A percentile compares a stretch with the other conserved stretches of the same genome.
Conservation (phyloP, 2,797 vertebrate genomes). For the Thamnophis elegans region DNA sequence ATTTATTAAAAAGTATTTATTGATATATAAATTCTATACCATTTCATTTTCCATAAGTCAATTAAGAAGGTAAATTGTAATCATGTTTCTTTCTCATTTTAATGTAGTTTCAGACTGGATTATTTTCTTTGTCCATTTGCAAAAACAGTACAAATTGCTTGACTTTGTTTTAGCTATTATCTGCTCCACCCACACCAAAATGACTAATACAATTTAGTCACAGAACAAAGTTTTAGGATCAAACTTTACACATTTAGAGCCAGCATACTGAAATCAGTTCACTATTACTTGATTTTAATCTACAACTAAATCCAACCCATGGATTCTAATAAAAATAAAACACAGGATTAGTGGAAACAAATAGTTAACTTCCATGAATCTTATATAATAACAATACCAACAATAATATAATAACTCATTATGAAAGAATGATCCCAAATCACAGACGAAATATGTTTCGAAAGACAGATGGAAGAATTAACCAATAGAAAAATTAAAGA, state of each 20-base stretch:
- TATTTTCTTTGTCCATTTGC: slow-evolving; percentile 12
- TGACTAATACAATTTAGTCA: slow-evolving; percentile 39
- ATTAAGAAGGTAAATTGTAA: neutral
- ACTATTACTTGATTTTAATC: neutral
- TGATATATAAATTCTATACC: slow-evolving; percentile 8
- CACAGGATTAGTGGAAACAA: slow-evolving; percentile 37
- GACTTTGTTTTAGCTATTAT: neutral
- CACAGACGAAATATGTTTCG: neutral
- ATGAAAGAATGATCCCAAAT: neutral
- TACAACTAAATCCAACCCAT: neutral
- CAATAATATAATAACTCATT: neutral
- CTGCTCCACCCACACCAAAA: slow-evolving; percentile 25
- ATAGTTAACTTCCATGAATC: neutral
- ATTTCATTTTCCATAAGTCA: neutral
- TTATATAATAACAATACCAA: neutral
- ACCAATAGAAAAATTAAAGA: neutral
- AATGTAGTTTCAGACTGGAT: neutral
- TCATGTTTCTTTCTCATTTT: neutral
- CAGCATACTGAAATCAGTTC: neutral
- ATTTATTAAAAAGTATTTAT: slow-evolving; percentile 12
- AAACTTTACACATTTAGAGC: neutral
- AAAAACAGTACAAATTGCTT: slow-evolving; percentile 24
- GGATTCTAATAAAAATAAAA: slow-evolving; percentile 20
- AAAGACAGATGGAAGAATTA: neutral
- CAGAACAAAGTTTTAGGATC: neutral